Conservation (phyloP, 2,888 invertebrate genomes). For the Cheilosia pagana region DNA sequence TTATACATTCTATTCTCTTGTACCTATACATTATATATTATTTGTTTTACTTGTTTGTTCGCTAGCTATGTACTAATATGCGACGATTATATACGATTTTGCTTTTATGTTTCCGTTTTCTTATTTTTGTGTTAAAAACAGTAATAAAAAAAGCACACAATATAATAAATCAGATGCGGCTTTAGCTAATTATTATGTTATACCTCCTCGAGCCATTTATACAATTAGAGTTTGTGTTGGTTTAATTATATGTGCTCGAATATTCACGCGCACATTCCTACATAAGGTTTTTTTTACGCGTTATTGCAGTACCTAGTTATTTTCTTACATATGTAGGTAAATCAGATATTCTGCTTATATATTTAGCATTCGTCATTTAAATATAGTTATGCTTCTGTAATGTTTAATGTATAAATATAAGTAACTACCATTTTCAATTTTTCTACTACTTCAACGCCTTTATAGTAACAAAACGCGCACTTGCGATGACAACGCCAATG, state of each 20-base stretch:
- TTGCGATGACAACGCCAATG: conserved; percentile 48
- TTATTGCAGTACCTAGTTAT: conserved; percentile 53
- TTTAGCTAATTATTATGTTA: conserved; percentile 26
- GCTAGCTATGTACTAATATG: conserved; percentile 65
- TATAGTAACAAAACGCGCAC: conserved; percentile 68
- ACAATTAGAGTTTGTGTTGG: conserved; percentile 43
- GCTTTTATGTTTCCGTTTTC: conserved; percentile 20
- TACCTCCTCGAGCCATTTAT: conserved; percentile 38
- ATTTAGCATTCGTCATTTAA: conserved; percentile 53
- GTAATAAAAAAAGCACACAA: conserved; percentile 46
- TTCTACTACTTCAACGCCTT: conserved; percentile 67
- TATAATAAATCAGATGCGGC: conserved; percentile 49
- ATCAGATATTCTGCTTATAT: conserved; percentile 33
- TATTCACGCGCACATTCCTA: background rate
- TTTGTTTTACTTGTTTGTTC: conserved; percentile 14
- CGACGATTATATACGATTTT: conserved; percentile 63
- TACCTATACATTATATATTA: conserved; percentile 32
- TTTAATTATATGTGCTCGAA: background rate
- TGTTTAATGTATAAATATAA: conserved; percentile 69
- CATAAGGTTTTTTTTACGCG: conserved; percentile 13
- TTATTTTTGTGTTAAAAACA: conserved; percentile 26
- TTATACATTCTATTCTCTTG: conserved; percentile 20
- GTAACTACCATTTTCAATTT: conserved; percentile 72
- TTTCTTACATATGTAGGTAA: conserved; percentile 56
- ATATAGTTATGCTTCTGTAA: conserved; percentile 53